These are phyloP conservation scores for Polymixis flavicincta DNA, from an alignment of 2,888 invertebrate species.

Conservation along the genomic window DNA sequence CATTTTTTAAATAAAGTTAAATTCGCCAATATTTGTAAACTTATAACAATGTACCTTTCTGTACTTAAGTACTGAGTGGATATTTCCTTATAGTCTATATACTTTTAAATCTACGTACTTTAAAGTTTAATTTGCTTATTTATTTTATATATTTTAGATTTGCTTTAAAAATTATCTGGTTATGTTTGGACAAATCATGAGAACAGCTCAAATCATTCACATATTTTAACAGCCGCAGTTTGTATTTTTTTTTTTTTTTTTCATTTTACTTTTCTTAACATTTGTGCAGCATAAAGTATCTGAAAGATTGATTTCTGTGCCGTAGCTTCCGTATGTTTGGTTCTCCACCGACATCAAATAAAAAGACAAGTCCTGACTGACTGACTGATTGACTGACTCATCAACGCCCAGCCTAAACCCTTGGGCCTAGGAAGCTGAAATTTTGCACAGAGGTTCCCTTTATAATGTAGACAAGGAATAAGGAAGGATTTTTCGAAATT, in stretches of 20 bases:
- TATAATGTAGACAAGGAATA: too few species aligned
- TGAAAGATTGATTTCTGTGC: background rate
- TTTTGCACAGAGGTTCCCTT: too few species aligned
- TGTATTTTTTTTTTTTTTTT: too few species aligned
- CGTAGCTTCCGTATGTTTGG: background rate
- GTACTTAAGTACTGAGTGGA: background rate
- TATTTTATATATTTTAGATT: background rate
- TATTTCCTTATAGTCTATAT: background rate
- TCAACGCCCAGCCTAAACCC: too few species aligned
- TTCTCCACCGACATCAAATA: background rate
- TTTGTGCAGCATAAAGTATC: background rate
- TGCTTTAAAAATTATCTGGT: background rate
- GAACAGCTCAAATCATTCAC: background rate
- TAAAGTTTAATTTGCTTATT: constrained; percentile 3
- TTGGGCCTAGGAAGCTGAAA: too few species aligned
- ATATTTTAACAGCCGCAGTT: background rate
- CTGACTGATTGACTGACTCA: too few species aligned
- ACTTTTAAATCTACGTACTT: too few species aligned
- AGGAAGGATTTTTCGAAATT: too few species aligned
- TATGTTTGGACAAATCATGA: background rate
- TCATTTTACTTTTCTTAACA: background rate
- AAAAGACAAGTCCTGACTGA: too few species aligned
- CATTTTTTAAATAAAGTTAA: background rate
- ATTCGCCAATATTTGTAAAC: background rate
- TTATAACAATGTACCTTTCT: constrained; percentile 3